Evolutionary conservation across 2,113 vertebrate species (phyloP).

Genomic region (Atrichornis clamosus): DNA sequence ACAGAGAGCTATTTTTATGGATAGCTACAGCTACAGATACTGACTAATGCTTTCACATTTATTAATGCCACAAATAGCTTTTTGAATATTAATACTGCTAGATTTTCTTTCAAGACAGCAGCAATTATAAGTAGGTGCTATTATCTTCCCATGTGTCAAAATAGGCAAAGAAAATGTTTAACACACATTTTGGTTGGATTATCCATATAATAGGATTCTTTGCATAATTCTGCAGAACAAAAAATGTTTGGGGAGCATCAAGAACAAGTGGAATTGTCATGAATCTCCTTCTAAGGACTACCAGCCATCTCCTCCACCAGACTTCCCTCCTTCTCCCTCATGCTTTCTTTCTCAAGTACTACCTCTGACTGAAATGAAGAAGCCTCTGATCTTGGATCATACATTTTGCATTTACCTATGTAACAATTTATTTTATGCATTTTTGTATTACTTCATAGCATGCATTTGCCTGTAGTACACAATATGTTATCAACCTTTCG

Average conservation of each 20-base stretch:
- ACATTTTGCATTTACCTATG: background rate
- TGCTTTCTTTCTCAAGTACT: background rate
- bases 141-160: background rate
- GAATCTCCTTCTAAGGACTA: background rate
- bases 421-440: background rate
- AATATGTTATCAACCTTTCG: background rate
- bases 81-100: background rate
- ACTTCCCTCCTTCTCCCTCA: background rate
- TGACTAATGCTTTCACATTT: background rate
- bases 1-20: background rate
- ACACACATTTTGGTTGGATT: background rate
- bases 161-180: background rate
- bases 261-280: background rate
- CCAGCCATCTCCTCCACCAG: background rate
- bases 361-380: background rate
- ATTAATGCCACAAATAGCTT: background rate
- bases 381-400: background rate
- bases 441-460: background rate
- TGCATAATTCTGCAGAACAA: background rate
- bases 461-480: background rate
- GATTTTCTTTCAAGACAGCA: background rate
- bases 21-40: background rate
- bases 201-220: background rate
- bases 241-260: background rate
- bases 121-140: background rate